phyloP scores from a whole-genome alignment of 2,797 vertebrate genomes.

The Botia almorhae region DNA sequence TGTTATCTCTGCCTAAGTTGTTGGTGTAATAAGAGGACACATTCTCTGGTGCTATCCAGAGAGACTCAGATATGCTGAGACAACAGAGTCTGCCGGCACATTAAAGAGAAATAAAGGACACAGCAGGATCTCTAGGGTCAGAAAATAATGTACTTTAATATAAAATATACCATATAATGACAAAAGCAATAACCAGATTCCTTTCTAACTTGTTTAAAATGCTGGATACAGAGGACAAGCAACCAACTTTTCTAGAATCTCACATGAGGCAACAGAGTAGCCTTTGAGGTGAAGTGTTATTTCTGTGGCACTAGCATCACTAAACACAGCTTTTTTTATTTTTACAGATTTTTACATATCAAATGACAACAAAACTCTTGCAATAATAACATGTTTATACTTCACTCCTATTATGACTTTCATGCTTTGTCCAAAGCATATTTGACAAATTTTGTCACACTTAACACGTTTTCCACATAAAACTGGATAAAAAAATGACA shows the following conservation, averaged over 20 bases:
- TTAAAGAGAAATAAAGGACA: constrained; percentile 7
- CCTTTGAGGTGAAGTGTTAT: not conserved
- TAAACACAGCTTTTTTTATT: too few relatives aligned
- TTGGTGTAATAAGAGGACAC: constrained; percentile 13
- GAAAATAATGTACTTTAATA: not conserved
- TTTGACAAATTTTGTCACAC: too few relatives aligned
- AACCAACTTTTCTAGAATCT: not conserved
- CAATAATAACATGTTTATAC: too few relatives aligned
- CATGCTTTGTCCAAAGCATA: too few relatives aligned
- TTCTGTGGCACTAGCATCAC: not conserved
- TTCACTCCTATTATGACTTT: too few relatives aligned
- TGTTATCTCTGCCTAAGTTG: not conserved
- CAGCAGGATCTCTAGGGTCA: not conserved
- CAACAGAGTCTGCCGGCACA: not conserved
- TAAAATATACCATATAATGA: not conserved
- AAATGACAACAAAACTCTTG: too few relatives aligned
- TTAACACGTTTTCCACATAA: too few relatives aligned
- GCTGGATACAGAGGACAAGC: not conserved
- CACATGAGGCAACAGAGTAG: not conserved
- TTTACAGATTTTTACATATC: too few relatives aligned
- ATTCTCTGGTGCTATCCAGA: constrained; percentile 1
- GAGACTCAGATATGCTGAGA: constrained; percentile 4
- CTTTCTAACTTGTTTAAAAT: not conserved
- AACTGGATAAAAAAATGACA: too few relatives aligned
- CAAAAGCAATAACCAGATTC: not conserved